Evolutionary conservation across 2,888 invertebrate species (phyloP).

Genomic region (Antheraea yamamai): DNA sequence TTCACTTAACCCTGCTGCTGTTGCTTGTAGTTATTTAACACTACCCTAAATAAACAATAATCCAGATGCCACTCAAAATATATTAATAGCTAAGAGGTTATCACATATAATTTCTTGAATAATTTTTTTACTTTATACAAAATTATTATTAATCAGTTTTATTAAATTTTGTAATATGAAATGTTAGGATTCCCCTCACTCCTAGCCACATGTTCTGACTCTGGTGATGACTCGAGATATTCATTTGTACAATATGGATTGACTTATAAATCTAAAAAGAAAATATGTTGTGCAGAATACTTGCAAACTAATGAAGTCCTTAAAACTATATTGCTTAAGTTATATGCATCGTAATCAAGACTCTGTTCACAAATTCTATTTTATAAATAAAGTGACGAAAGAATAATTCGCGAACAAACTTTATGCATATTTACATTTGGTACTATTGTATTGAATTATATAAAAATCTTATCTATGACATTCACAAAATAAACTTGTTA

Average conservation of each 20-base stretch:
- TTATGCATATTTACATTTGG: background rate
- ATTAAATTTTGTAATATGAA: too few relatives aligned
- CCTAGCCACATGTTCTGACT: too few relatives aligned
- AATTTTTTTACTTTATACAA: too few relatives aligned
- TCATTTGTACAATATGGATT: background rate
- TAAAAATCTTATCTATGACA: background rate
- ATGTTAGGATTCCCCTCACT: too few relatives aligned
- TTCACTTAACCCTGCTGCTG: too few relatives aligned
- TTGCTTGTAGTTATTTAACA: too few relatives aligned
- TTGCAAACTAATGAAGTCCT: background rate
- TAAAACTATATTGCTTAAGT: background rate
- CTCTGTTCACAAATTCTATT: background rate
- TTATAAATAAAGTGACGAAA: background rate
- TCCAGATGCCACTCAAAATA: too few relatives aligned
- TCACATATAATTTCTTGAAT: too few relatives aligned
- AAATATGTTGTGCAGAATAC: background rate
- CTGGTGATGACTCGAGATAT: too few relatives aligned
- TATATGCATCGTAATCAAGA: background rate
- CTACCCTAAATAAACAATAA: too few relatives aligned
- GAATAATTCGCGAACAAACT: background rate
- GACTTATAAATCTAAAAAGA: background rate
- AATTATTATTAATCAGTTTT: too few relatives aligned
- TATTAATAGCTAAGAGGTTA: too few relatives aligned
- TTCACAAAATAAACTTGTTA: background rate
- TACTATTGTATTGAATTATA: background rate